Evolutionary conservation across 2,797 vertebrate species (phyloP), one percentile per base, ranked within the genome.

Genomic region (Delichon dasypus): DNA sequence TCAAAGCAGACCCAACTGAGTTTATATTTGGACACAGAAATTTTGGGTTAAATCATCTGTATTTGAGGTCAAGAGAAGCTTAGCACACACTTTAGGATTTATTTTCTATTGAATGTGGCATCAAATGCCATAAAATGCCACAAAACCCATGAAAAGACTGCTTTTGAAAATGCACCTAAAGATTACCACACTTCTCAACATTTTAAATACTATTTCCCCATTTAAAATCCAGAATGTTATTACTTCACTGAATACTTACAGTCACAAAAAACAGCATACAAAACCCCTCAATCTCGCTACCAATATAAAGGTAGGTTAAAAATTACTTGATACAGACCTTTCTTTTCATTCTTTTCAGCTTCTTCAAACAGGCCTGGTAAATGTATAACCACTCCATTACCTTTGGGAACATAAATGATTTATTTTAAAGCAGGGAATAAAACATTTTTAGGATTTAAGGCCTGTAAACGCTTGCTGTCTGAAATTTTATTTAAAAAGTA

Each of bases 331-430:
- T 93, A 79, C 97, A 94, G 93, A 99, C 99, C 99, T 98, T 99
- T 99, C 97, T 99, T 99, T 77, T 99, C 99, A 66, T 99, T 99
- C 98, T 99, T 99, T 96, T 99, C 99, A 23, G 99, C 99, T 94
- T 99, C 99, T 95, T 99, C 99, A 95, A 99, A 99, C 97, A 99
- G 97, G 88, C 99, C 99, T 7, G 99, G 99, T 93, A 99, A 97
- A 98, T 99, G 99, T 97, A 99, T 98, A 90, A 99, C 99, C 75
- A 99, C 99, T 36, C 99, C 99, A 19, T 99, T 99, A 90, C 99
- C 99, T 99, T 96, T 44, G 92, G 95, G 65, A 96, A 97, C 3
- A 93, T n/a, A 95, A 95, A 93, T 45, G 7, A 70, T 87, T 88
- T 79, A 67, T 90, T 90, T 83, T 80, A 93, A 83, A 92, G 45